phyloP scores from a whole-genome alignment of 1,140 invertebrate genomes.

The Penaeus chinensis region DNA sequence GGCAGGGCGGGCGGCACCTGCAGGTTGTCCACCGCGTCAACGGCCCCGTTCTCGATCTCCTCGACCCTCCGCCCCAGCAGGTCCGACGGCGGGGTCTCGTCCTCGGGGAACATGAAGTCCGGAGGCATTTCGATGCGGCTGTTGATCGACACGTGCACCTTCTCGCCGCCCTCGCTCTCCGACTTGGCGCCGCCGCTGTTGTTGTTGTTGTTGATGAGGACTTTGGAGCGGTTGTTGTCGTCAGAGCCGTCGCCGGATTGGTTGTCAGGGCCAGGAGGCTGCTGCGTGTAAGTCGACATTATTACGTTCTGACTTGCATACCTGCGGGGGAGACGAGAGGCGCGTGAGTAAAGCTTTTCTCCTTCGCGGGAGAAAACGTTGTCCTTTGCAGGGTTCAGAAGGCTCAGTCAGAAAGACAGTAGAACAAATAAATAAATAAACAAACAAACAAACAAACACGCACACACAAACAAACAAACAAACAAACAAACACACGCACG shows the following conservation, averaged over 20 bases:
- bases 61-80: slow-evolving; percentile 67
- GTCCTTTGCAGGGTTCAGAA: too few species aligned
- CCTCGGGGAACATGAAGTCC: slow-evolving; percentile 82
- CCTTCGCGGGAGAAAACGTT: too few species aligned
- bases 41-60: slow-evolving; percentile 33
- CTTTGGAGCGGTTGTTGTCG: slow-evolving; percentile 62
- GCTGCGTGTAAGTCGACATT: slow-evolving; percentile 68
- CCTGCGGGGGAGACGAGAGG: slow-evolving; percentile 53
- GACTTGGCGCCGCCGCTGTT: not conserved
- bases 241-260: slow-evolving; percentile 60
- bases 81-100: slow-evolving; percentile 75
- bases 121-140: slow-evolving; percentile 84
- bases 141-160: slow-evolving; percentile 77
- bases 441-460: too few species aligned
- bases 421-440: too few species aligned
- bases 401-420: too few species aligned
- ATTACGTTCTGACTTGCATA: slow-evolving; percentile 69
- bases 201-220: slow-evolving; percentile 50
- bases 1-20: slow-evolving; percentile 8
- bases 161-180: slow-evolving; percentile 19
- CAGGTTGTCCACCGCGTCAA: slow-evolving; percentile 22
- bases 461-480: too few species aligned
- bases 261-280: slow-evolving; percentile 66
- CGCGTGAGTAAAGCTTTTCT: not conserved
- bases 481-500: too few species aligned